These are phyloP conservation scores for Volucella bombylans DNA, from an alignment of 2,888 invertebrate genomes.

Conservation along the genomic window DNA sequence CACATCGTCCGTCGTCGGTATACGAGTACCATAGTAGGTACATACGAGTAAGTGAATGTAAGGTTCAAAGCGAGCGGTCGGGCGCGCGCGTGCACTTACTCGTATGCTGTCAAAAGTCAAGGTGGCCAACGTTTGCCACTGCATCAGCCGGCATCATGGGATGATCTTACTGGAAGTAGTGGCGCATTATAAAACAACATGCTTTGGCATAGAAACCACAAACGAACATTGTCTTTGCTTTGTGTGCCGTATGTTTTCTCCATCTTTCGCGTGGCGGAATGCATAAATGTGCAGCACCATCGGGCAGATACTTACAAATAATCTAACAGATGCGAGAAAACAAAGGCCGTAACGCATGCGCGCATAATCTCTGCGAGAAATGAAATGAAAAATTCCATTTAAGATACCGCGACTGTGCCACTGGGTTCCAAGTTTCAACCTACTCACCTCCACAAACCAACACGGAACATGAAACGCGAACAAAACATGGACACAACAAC, in stretches of 20 bases:
- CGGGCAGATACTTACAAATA: conserved; percentile 14
- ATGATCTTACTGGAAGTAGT: conserved; percentile 36
- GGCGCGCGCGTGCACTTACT: conserved; percentile 15
- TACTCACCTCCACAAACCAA: conserved; percentile 65
- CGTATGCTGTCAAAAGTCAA: conserved; percentile 61
- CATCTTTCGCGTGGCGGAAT: conserved; percentile 22
- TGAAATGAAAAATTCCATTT: conserved; percentile 68
- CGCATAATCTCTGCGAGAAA: conserved; percentile 49
- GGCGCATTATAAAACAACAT: not conserved
- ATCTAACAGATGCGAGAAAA: conserved; percentile 40
- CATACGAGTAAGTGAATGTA: conserved; percentile 10
- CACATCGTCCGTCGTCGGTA: not conserved
- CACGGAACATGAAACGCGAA: conserved; percentile 51
- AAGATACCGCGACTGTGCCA: conserved; percentile 69
- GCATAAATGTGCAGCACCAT: conserved; percentile 29
- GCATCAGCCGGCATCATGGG: conserved; percentile 20
- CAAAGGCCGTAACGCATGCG: conserved; percentile 68
- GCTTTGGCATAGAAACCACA: conserved; percentile 1
- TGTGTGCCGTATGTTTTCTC: conserved; percentile 24
- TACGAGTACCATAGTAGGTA: not conserved
- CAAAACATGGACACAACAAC: conserved; percentile 21
- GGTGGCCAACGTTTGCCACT: conserved; percentile 55
- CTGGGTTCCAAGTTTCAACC: conserved; percentile 71
- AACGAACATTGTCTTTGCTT: conserved; percentile 4
- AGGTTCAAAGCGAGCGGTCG: conserved; percentile 23